Evolutionary conservation across 2,113 vertebrate species (phyloP).

Genomic region (Pedetes capensis): DNA sequence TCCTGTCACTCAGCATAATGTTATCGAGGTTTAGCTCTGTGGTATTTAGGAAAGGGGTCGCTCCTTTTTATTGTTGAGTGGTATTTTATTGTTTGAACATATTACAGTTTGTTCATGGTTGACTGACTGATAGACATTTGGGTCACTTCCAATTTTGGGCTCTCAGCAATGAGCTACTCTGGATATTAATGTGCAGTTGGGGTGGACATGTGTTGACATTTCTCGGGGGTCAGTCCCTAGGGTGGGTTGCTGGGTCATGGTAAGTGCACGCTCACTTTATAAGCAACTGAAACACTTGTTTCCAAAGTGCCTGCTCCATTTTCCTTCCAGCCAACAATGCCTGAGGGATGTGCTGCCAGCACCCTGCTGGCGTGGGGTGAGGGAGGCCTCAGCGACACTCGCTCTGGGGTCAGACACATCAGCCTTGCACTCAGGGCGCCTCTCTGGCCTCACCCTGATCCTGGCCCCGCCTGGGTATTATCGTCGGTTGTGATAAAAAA

Average conservation of each 20-base stretch:
- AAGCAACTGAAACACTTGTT: no score
- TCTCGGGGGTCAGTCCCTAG: neutral
- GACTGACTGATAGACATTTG: neutral
- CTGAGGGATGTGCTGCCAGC: no score
- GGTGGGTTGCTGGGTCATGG: neutral
- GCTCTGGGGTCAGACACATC: no score
- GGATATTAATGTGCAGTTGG: neutral
- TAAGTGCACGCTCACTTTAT: no score
- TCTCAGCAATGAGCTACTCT: neutral
- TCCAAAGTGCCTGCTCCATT: no score
- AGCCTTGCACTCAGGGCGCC: no score
- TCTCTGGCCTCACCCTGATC: no score
- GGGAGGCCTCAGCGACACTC: neutral
- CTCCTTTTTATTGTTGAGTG: neutral
- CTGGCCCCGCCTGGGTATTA: no score
- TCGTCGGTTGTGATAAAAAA: no score
- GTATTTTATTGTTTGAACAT: neutral
- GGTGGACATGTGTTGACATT: rapidly evolving
- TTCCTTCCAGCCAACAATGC: no score
- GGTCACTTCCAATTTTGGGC: neutral
- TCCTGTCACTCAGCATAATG: neutral
- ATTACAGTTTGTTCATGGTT: neutral
- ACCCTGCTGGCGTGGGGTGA: no score
- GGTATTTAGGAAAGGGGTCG: neutral
- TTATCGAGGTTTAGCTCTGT: rapidly evolving